Base-by-base conservation (phyloP, 2,113 vertebrate genomes). In the Callionymus lyra region DNA sequence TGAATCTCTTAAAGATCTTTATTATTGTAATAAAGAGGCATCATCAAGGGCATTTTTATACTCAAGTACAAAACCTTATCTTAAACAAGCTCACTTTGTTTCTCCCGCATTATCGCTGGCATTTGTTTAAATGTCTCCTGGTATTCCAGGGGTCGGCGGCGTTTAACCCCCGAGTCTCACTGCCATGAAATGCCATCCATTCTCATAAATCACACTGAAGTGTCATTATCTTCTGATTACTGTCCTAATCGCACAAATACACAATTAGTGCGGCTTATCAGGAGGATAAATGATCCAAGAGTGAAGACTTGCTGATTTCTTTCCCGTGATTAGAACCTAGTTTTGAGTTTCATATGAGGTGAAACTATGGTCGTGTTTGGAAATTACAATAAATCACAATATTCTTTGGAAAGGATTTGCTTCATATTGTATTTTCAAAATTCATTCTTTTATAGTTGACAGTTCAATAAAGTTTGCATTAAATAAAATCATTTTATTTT, bases 221-320 rank as follows among this genome's bases (percentile, higher is more conserved):
- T 65, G 59, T 73, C 59, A 73, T 76, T 79, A 77, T 65, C 68
- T 66, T 68, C 50, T 62, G 53, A 68, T 74, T 70, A 65, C 53
- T 37, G 40, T 55, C 60, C 58, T 74, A 76, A 70, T 71, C 54
- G 63, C 61, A 48, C 53, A 63, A 59, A 69, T 32, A 57, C 15
- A 66, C 48, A 66, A 66, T 64, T 54, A 66, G 46, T 47, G 62
- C 49, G 31, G 39, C 53, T 57, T 41, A 57, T 41, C 42, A 63
- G 39, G 11, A 0, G 40, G 41, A 47, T 59, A 62, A 59, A 62
- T 67, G 40, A 51, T 41, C 49, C 34, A 51, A 56, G 51, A 56
- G 16, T 47, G 40, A 40, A 38, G 21, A 21, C 17, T 37, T 48
- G 31, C 46, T 42, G 6, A 41, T 56, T 50, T 52, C 44, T 45